Conservation (phyloP, 1,140 invertebrate species). For the Teleopsis dalmanni region DNA sequence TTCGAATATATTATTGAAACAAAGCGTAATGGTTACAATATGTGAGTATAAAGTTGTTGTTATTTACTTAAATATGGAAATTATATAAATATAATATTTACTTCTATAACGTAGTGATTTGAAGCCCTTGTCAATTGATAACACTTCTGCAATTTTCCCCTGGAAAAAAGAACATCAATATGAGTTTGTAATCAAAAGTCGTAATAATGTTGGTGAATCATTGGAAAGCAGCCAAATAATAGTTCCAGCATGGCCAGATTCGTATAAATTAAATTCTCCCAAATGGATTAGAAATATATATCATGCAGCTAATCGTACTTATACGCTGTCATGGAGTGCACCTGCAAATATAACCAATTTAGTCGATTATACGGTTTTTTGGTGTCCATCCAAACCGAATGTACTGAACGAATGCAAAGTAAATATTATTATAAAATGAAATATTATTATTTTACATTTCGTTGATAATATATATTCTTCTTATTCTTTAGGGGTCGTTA, state of each 20-base stretch:
- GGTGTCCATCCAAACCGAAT: slow-evolving; percentile 27
- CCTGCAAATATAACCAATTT: slow-evolving; percentile 18
- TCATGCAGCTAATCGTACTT: slow-evolving; percentile 25
- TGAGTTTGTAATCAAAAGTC: slow-evolving; percentile 26
- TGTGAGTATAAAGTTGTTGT: slow-evolving; percentile 6
- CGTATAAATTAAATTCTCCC: slow-evolving; percentile 16
- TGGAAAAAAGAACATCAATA: slow-evolving; percentile 13
- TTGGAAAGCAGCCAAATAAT: slow-evolving; percentile 22
- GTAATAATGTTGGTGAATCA: slow-evolving; percentile 25
- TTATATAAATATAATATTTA: too few relatives aligned
- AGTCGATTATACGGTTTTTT: slow-evolving; percentile 34
- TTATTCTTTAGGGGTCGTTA: slow-evolving; percentile 12
- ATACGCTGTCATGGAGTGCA: slow-evolving; percentile 31
- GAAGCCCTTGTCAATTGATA: slow-evolving; percentile 3
- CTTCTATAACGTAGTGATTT: not conserved
- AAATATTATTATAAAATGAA: not conserved
- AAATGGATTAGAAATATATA: slow-evolving; percentile 30
- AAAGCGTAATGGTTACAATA: not conserved
- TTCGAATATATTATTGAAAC: slow-evolving; percentile 11
- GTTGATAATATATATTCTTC: not conserved
- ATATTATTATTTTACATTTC: too few relatives aligned
- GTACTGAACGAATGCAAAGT: slow-evolving; percentile 27
- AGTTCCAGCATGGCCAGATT: slow-evolving; percentile 18
- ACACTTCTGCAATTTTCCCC: slow-evolving; percentile 4
- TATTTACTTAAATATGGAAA: not conserved